Conservation (phyloP, 1,140 invertebrate genomes). For the Aricia agestis region DNA sequence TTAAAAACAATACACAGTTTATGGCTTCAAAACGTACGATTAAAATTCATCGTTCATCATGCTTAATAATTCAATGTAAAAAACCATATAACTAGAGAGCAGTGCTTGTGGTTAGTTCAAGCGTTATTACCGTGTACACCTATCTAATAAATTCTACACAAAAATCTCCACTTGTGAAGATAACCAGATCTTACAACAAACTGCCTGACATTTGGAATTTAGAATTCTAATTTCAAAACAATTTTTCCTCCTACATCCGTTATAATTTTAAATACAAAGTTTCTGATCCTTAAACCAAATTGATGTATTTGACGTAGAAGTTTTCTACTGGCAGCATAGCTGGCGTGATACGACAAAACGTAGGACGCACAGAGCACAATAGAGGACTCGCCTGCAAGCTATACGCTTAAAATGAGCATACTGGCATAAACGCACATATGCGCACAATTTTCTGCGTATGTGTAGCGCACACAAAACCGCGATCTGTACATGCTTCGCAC, state of each 20-base stretch:
- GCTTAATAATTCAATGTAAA: too few relatives aligned
- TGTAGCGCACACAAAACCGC: not conserved
- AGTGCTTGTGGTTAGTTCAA: conserved; percentile 18
- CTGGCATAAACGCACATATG: not conserved
- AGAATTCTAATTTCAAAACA: too few relatives aligned
- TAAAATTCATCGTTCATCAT: too few relatives aligned
- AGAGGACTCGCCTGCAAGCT: too few relatives aligned
- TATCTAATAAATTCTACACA: conserved; percentile 23
- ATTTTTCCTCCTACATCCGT: not conserved
- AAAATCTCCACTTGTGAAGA: conserved; percentile 62
- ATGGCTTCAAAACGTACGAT: too few relatives aligned
- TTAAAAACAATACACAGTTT: too few relatives aligned
- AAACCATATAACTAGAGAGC: not conserved
- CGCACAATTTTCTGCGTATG: not conserved
- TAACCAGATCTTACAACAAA: conserved; percentile 42
- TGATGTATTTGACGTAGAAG: not conserved
- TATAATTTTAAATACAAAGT: not conserved
- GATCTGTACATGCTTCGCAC: not conserved
- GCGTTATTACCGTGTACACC: not conserved
- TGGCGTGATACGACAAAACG: not conserved
- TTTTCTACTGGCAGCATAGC: not conserved
- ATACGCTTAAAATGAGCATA: not conserved
- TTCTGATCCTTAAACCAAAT: not conserved
- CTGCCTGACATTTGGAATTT: not conserved
- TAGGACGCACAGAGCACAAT: not conserved